Evolutionary conservation across 2,797 vertebrate genomes (phyloP), one percentile per base, ranked within the genome.

Genomic region (Rhadinocentrus ornatus): DNA sequence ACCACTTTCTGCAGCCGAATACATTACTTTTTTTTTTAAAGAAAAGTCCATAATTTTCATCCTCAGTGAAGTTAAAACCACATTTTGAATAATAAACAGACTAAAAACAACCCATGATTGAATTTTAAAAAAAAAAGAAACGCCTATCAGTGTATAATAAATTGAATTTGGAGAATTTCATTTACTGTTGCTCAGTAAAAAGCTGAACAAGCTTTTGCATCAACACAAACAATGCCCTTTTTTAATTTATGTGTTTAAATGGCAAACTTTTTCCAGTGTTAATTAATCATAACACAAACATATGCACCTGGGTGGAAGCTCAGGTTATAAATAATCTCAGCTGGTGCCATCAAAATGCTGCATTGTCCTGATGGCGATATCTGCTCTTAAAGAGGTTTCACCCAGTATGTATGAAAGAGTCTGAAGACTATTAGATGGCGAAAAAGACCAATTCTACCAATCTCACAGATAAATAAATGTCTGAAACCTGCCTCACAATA

Each of bases 401-500:
- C 46, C n/a, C n/a, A 18, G 39, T 37, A 10, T 32, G 54, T 39
- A 31, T 50, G 26, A n/a, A 27, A 12, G n/a, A 56, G 29, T 53
- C 31, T 37, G 37, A 52, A 61, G 6, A 7, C 0, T 60, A 71
- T 75, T 55, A 64, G n/a, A 26, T 57, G 59, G 13, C 50, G n/a
- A 37, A 20, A 69, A 66, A 48, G n/a, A 67, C 13, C 3, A 10
- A 44, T 70, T 69, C 48, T 44, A 65, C 15, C 3, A 13, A 55
- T 67, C 66, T 37, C 48, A 69, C 69, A 76, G 72, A 78, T 52
- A 67, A 63, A n/a, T 66, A 27, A 68, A 77, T 66, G 71, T 46
- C 58, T 35, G 56, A 81, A 66, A 72, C 58, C 3, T 71, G 57
- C 53, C 63, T 71, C 6, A 16, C 57, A 83, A 32, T 39, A 31